Base-by-base conservation (phyloP, 1,140 invertebrate species). In the Leptestheria dahalacensis region DNA sequence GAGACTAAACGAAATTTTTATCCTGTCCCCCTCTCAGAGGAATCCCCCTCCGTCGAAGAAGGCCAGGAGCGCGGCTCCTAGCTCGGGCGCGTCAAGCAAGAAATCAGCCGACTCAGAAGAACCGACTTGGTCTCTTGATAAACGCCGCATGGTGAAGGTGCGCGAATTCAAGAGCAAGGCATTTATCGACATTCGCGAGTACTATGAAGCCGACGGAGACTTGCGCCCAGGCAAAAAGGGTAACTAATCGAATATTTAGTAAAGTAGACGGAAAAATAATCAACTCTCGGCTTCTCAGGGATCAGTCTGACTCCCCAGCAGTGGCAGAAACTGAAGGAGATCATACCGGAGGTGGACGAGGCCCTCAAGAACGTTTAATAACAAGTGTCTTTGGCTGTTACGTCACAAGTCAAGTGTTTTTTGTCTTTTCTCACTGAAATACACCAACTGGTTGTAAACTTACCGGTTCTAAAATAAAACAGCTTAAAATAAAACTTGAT, bases 121-220 rank as follows among this genome's bases (percentile, higher is more conserved):
- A 12, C 58, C 49, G 21, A 50, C 58, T 3, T 60, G 58, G 58
- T 3, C 10, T 11, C 41, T 60, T 25, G 58, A 60, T 12, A 60
- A 52, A 29, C 10, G 29, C 10, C 49, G 58, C 15, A 15, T 28
- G n/a, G 9, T 60, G 18, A 29, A 50, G 29, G 48, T 60, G 18
- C 49, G 51, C 10, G 49, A 48, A 3, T 60, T 25, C 6, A 52
- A 20, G 29, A 28, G 58, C n/a, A 28, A 21, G 29, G 49, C 51
- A n/a, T 52, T 53, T 11, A 41, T 60, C 12, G 58, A 60, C 21
- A 60, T 60, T 10, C 48, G 58, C 24, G 58, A 60, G 21, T 60
- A 28, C 23, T 60, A 60, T 21, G 58, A 60, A 18, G 51, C 26
- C 6, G 51, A 41, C 33, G 58, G 58, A 51, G 18, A 60, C 10